Conservation (phyloP, 2,113 vertebrate genomes). For the Sterna hirundo region DNA sequence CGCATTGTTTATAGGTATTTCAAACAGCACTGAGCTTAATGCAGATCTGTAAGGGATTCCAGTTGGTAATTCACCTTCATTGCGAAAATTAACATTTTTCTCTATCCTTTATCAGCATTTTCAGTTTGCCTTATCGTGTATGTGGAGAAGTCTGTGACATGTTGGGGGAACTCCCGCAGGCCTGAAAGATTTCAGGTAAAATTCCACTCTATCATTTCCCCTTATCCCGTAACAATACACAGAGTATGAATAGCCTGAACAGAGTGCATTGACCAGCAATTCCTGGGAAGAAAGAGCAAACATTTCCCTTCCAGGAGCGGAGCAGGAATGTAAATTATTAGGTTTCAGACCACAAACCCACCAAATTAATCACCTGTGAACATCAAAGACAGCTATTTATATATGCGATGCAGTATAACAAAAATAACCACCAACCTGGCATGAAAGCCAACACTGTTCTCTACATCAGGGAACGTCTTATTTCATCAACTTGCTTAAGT, state of each 20-base stretch:
- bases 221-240: background rate
- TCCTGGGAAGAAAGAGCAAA: background rate
- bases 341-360: background rate
- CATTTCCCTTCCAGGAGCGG: background rate
- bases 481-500: background rate
- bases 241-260: background rate
- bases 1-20: background rate
- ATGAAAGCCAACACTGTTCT: background rate
- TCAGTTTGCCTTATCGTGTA: background rate
- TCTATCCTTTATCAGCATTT: background rate
- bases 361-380: background rate
- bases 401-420: background rate
- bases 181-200: background rate
- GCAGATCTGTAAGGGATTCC: background rate
- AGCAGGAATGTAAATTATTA: background rate
- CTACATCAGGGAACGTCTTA: background rate
- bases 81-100: background rate
- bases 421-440: background rate
- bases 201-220: background rate
- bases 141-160: background rate
- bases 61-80: background rate
- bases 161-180: background rate
- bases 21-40: background rate
- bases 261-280: background rate
- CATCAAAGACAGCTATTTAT: background rate